Base-by-base conservation (phyloP, 2,888 invertebrate genomes). In the Drosophila melanocephala region DNA sequence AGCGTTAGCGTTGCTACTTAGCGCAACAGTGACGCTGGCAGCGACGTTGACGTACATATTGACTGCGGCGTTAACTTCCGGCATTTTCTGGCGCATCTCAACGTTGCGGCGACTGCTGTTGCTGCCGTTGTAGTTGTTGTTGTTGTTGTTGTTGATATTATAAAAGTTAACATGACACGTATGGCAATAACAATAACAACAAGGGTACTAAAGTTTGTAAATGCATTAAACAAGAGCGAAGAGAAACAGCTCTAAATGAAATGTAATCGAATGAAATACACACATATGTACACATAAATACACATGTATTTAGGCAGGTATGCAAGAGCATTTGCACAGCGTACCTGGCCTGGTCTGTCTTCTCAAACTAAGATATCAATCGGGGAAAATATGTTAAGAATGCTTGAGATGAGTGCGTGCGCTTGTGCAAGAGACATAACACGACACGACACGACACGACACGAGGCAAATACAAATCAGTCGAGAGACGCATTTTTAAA, bases 401-500 rank as follows among this genome's bases (percentile, higher is more conserved):
- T 87, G 85, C 67, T 64, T 65, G 58, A 55, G 26, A 56, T 57
- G 32, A 14, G 51, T 51, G 14, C 51, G 42, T 37, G 30, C n/a
- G 57, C 7, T 16, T 50, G 56, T 44, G 58, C 26, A 30, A 65
- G 63, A 57, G 64, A 37, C 33, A 35, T 35, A 14, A 14, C 72
- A n/a, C 39, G 39, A 10, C 42, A 37, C 37, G 16, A 16, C 44
- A 28, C 28, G 28, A 28, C 28, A 44, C 10, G 52, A 14, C 30
- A 84, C 52, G 69, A 67, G 74, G 77, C 72, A 77, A 69, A 88
- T 88, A 83, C 86, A 88, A 84, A 88, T 84, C 84, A 83, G 77
- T 80, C 89, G 67, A 83, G 66, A 70, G 79, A 83, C 85, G 88
- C 85, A 87, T 87, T 85, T 87, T 87, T 79, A 83, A 79, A 85